A percentile compares a stretch with the other conserved stretches of the same genome.
Conservation (phyloP, 2,797 vertebrate genomes). For the Peromyscus eremicus region DNA sequence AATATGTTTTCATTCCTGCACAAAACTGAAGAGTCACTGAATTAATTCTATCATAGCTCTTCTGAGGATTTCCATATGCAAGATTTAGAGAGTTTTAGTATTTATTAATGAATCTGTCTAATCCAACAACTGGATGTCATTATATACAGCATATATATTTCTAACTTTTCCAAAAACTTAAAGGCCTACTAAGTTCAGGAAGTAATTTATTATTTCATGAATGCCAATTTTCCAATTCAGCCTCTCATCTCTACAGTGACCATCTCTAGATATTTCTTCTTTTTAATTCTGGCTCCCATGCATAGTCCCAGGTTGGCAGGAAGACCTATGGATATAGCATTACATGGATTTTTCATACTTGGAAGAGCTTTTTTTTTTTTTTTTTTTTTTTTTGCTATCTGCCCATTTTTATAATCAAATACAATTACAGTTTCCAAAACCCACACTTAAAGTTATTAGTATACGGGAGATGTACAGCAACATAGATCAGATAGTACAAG, state of each 20-base stretch:
- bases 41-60: constrained; percentile 15
- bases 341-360: constrained; percentile 49
- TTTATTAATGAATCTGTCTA: constrained; percentile 55
- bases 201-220: constrained; percentile 48
- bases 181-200: constrained; percentile 49
- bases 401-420: constrained; percentile 70
- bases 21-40: constrained; percentile 2
- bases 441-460: constrained; percentile 40
- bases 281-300: constrained; percentile 35
- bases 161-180: constrained; percentile 28
- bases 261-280: not conserved
- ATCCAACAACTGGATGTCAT: not conserved
- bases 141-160: constrained; percentile 1
- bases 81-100: constrained; percentile 2
- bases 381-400: constrained; percentile 16
- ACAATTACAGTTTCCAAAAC: not conserved
- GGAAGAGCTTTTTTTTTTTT: constrained; percentile 12
- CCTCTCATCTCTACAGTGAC: not conserved
- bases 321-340: not conserved
- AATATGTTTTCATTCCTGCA: constrained; percentile 21
- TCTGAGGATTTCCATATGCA: constrained; percentile 7
- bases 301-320: constrained; percentile 28
- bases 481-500: not conserved
- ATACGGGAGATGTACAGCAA: not conserved
- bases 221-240: constrained; percentile 35